Base-by-base conservation (phyloP, 2,797 vertebrate species). In the Neomorphus geoffroyi region DNA sequence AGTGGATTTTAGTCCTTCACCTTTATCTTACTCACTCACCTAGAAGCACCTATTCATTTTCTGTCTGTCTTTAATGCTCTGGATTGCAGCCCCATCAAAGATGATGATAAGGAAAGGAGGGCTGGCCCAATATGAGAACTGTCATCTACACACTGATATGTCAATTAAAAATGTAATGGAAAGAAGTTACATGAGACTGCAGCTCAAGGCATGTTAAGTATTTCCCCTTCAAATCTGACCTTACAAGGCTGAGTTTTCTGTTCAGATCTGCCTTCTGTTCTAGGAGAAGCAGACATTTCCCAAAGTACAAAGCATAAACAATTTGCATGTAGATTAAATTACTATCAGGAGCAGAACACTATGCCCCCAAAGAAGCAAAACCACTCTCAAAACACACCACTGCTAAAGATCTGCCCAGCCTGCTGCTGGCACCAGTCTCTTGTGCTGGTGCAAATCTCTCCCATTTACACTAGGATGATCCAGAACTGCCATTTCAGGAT, bases 401-500 rank as follows among this genome's bases (percentile, higher is more conserved):
- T 70, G 60, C 53, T 77, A 30, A 65, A 70, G 41, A 90, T 41
- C 41, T 69, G 62, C n/a, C 70, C 85, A 81, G 43, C 15, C 32
- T 66, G 26, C 80, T 62, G 51, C 54, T 93, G 74, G 67, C 51
- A 60, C 41, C 58, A 53, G 57, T n/a, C 90, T 66, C 60, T 35
- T 54, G 43, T 16, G 33, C 28, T 46, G 73, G 33, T 75, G 66
- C 62, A 94, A 84, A 94, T 88, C 80, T 90, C 70, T 84, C 62
- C 70, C 48, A 67, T 75, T 78, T 67, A 82, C 74, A 89, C 35
- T 14, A 74, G 74, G 45, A 90, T 37, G 41, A 95, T 90, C 88
- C 53, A 74, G 88, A 96, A 93, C 33, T 71, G 71, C 35, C 61
- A 90, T 89, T 74, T 80, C 80, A 87, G 71, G 51, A 80, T 43